Evolutionary conservation across 1,140 invertebrate genomes (phyloP), one percentile per base, ranked within the genome.

Genomic region (Ylistrum balloti): DNA sequence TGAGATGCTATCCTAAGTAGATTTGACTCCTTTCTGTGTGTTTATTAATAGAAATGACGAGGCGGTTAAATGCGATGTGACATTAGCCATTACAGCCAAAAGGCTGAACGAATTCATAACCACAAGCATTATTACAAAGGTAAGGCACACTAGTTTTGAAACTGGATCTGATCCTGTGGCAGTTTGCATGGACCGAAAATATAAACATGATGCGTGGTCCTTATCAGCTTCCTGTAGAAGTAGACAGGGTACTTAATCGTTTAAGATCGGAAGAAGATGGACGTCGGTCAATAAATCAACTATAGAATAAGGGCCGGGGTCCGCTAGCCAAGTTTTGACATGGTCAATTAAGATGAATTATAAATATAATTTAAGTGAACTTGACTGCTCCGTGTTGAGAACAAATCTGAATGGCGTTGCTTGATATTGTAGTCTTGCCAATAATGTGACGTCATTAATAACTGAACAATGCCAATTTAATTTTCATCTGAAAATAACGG

Each of bases 401-500:
- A 74, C 56, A 74, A 74, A 28, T 74, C 56, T 28, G n/a, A 74
- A 74, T 74, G 5, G 56, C 3, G n/a, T 74, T 22, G 56, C 1
- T 11, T 28, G n/a, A 5, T 74, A 5, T 17, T 74, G 56, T 28
- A 74, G 28, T n/a, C 15, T 28, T 74, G 56, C n/a, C 56, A 74
- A 74, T 48, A 48, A 56, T 3, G 22, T 74, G 56, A 74, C 56
- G 56, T 74, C 56, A 74, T 74, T n/a, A 74, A 7, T 74, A 28
- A 74, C 28, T 0, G 5, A 28, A 74, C 28, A 74, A n/a, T 74
- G 56, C 56, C 56, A 74, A 74, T 74, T 74, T 74, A 74, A 74
- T 74, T 74, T 74, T 74, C 56, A 74, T 74, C 56, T n/a, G 56
- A 74, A 74, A 74, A 74, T 74, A 28, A 74, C 56, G 56, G 22